Conservation (phyloP, 2,113 vertebrate species). For the Nibea albiflora region DNA sequence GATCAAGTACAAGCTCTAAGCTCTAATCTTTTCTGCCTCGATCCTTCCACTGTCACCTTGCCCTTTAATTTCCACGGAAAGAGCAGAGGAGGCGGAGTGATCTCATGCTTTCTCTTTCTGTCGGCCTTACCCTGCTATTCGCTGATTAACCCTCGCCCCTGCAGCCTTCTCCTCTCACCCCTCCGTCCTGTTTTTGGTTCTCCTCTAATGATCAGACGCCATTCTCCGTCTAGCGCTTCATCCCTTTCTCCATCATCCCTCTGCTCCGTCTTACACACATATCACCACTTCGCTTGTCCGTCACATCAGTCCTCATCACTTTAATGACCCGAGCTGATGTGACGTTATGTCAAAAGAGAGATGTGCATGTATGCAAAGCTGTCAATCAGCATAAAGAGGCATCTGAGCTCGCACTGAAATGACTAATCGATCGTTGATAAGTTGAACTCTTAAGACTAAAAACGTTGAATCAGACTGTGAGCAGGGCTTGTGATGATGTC, state of each 20-base stretch:
- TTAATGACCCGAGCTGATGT: background rate
- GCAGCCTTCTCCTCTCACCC: slow-evolving; percentile 11
- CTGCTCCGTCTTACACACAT: background rate
- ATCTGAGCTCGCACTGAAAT: background rate
- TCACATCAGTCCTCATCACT: background rate
- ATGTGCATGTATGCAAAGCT: background rate
- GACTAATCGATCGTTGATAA: background rate
- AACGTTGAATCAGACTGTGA: background rate
- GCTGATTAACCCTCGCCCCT: slow-evolving; percentile 44
- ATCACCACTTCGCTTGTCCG: background rate
- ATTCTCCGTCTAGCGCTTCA: background rate
- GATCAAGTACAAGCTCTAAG: slow-evolving; percentile 32
- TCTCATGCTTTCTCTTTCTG: slow-evolving; percentile 17
- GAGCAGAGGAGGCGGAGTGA: slow-evolving; percentile 15
- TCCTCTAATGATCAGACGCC: slow-evolving; percentile 8
- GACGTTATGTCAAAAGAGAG: background rate
- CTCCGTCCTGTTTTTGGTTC: background rate
- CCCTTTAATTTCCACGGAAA: slow-evolving; percentile 37
- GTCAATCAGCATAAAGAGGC: background rate
- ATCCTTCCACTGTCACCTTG: slow-evolving; percentile 39
- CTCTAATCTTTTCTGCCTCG: slow-evolving; percentile 40
- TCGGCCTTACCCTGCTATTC: slow-evolving; percentile 22
- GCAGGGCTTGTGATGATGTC: background rate
- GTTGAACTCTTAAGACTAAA: background rate
- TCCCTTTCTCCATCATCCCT: background rate